Percentiles rank a stretch among this genome's conserved stretches.
Conservation (phyloP, 2,797 vertebrate species). For the Manis crassicaudata region DNA sequence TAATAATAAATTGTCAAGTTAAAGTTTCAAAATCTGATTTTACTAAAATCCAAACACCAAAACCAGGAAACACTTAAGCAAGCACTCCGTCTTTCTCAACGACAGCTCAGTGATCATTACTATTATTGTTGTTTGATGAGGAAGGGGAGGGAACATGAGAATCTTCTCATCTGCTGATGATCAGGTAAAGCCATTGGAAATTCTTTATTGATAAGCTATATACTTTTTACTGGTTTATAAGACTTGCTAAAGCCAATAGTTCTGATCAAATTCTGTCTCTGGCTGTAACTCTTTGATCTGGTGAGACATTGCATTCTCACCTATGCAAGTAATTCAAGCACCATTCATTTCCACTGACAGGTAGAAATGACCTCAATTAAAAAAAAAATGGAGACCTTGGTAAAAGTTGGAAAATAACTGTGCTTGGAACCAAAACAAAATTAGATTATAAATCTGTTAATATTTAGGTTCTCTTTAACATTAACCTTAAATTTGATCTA, state of each 20-base stretch:
- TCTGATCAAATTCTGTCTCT: not conserved
- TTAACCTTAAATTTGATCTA: not conserved
- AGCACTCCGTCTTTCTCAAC: not conserved
- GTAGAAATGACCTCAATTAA: not conserved
- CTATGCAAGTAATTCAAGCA: not conserved
- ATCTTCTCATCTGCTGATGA: not conserved
- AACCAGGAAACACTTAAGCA: not conserved
- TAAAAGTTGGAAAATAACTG: not conserved
- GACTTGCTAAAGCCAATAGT: not conserved
- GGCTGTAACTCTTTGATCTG: not conserved
- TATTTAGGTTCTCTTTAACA: not conserved
- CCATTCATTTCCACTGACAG: not conserved
- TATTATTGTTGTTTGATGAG: not conserved
- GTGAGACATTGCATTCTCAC: not conserved
- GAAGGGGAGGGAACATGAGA: not conserved
- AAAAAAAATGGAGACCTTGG: not conserved
- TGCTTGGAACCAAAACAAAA: not conserved
- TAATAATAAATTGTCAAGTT: not conserved
- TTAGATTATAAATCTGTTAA: not conserved
- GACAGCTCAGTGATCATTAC: not conserved
- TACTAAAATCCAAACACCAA: not conserved
- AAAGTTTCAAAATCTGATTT: not conserved
- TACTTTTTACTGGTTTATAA: not conserved
- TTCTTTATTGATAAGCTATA: not conserved
- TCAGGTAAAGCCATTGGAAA: not conserved